phyloP scores from a whole-genome alignment of 2,888 invertebrate genomes.

The Helobdella robusta region DNA sequence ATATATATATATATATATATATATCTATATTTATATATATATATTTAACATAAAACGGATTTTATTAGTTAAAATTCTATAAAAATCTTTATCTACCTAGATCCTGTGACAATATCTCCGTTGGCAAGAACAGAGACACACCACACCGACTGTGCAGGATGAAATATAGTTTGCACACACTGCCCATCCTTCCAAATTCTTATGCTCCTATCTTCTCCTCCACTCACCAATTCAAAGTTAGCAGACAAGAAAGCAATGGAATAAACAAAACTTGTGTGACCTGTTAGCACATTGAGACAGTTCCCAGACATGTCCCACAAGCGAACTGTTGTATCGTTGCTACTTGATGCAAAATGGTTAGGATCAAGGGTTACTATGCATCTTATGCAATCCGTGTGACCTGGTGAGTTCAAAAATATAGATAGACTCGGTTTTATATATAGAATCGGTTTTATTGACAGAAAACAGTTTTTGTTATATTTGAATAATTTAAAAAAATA shows the following conservation, averaged over 20 bases:
- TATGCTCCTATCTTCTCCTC: constrained; percentile 70
- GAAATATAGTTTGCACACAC: constrained; percentile 57
- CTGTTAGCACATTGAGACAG: constrained; percentile 58
- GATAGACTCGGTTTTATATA: not conserved
- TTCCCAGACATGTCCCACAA: constrained; percentile 72
- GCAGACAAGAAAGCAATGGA: constrained; percentile 49
- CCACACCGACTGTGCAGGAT: constrained; percentile 87
- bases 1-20: too few species aligned
- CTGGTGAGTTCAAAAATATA: constrained; percentile 51
- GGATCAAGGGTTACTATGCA: constrained; percentile 61
- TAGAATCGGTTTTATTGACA: too few species aligned
- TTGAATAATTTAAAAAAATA: not conserved
- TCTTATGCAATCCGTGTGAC: constrained; percentile 86
- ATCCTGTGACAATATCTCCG: constrained; percentile 79
- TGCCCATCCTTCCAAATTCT: constrained; percentile 63
- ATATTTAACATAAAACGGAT: too few species aligned
- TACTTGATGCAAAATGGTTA: constrained; percentile 69
- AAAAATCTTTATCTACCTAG: constrained; percentile 49
- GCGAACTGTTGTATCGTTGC: constrained; percentile 80
- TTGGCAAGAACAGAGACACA: constrained; percentile 67
- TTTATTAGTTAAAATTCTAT: too few species aligned
- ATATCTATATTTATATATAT: too few species aligned
- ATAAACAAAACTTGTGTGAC: constrained; percentile 82
- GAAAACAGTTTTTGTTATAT: too few species aligned
- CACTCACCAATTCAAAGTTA: constrained; percentile 62